Evolutionary conservation across 2,888 invertebrate species (phyloP).

Genomic region (Scaptomyza cyrtandrae): DNA sequence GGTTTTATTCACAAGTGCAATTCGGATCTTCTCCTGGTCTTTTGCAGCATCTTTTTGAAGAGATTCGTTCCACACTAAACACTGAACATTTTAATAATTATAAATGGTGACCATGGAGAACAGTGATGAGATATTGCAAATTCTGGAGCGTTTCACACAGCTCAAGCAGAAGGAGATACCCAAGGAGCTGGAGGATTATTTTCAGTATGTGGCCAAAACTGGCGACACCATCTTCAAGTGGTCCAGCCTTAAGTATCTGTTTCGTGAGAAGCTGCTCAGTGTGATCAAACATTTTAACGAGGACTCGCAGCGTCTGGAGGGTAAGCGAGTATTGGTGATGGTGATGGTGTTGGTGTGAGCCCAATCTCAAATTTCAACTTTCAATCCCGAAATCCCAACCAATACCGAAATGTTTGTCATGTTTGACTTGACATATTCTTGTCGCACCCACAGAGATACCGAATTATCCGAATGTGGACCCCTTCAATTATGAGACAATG

Average conservation of each 20-base stretch:
- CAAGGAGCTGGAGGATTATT: constrained; percentile 94
- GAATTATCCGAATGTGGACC: constrained; percentile 95
- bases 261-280: constrained; percentile 93
- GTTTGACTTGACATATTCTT: background rate
- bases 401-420: background rate
- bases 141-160: constrained; percentile 93
- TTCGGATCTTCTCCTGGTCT: constrained; percentile 3
- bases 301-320: constrained; percentile 87
- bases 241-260: constrained; percentile 93
- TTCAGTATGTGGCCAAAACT: constrained; percentile 94
- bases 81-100: constrained; percentile 12
- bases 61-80: constrained; percentile 27
- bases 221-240: constrained; percentile 97
- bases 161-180: constrained; percentile 92
- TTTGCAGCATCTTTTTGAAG: constrained; percentile 32
- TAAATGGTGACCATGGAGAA: constrained; percentile 88
- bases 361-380: background rate
- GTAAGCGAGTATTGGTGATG: constrained; percentile 64
- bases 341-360: background rate
- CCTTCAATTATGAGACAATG: constrained; percentile 95
- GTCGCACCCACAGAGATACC: constrained; percentile 87
- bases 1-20: constrained; percentile 29
- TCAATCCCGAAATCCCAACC: background rate
- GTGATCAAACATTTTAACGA: constrained; percentile 96
- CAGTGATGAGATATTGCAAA: constrained; percentile 93